Base-by-base conservation (phyloP, 2,113 vertebrate genomes). In the Anas platyrhynchos region DNA sequence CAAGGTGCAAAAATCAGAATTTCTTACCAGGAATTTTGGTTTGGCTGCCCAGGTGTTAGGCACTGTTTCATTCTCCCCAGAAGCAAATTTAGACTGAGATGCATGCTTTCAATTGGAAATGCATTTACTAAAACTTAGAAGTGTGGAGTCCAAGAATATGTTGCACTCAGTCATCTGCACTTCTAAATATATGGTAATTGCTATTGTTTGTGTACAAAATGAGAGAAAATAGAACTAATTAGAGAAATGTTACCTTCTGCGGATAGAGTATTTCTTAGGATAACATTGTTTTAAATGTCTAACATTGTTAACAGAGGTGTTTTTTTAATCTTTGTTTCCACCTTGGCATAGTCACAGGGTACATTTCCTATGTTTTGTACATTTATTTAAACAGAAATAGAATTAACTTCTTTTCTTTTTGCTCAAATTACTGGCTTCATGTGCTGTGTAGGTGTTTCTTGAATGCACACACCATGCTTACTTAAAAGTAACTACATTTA, bases 401-500 rank as follows among this genome's bases (percentile, higher is more conserved):
- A 79, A 73, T 62, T 43, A 82, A n/a, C 26, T 43, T 36, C 41
- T 80, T 62, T 56, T 61, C 16, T 83, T 67, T 84, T 85, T 73
- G n/a, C 71, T 68, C 26, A 82, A 63, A 82, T 72, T 68, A 46
- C 54, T 87, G 81, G 29, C 62, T 91, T 89, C 44, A 23, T 54
- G 48, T 26, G 25, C 78, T 87, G 71, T 58, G 81, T 91, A 74
- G 81, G 74, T 89, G 87, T 88, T 91, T 74, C 69, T 83, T 55
- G 71, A 93, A 88, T 41, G 55, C 41, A 46, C 3, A 1, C 29
- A 59, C 50, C 32, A 8, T 46, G 72, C 82, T 83, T 79, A 44
- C 81, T 89, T 89, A 50, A 67, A 93, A 80, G 67, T 73, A 94
- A 91, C 71, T 83, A 32, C 68, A 25, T 88, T 93, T 84, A 21